Base-by-base conservation (phyloP, 2,797 vertebrate genomes). In the Peromyscus nudipes region DNA sequence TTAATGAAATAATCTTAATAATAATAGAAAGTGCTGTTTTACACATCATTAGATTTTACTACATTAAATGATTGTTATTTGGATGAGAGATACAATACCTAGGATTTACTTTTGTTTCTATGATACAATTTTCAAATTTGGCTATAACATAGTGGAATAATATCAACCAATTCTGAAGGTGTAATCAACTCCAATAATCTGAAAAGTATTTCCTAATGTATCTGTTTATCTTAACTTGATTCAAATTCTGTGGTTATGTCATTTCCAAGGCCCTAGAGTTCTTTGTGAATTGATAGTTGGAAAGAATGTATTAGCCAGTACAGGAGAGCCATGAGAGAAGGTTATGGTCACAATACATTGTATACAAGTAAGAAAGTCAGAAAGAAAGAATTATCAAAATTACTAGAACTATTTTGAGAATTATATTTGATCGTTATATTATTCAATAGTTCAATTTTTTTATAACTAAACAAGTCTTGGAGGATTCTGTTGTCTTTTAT, bases 341-440 rank as follows among this genome's bases (percentile, higher is more conserved):
- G 11, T 27, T 75, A 43, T 43, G 12, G 75, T 46, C 75, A 76
- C 13, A 46, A 29, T 76, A 16, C 13, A 46, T 29, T 76, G 6
- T 46, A 16, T 49, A 29, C 13, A 76, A 73, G n/a, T 76, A 76
- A 76, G 6, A 46, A 29, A 29, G 75, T 76, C 40, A 76, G 43
- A 49, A 46, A 49, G 16, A 29, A 60, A 25, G 49, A 94, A 19
- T 55, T 85, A 60, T 52, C 9, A 86, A 89, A 91, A 52, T 80
- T 75, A 52, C 55, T 86, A 75, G 3, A 76, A 67, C 67, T 4
- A 49, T 49, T 3, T 13, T 91, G 25, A 73, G 14, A 57, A 71
- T 84, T 73, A 79, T 80, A 52, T 77, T 31, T 76, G 52, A 76
- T 81, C 80, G 25, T 77, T 90, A 90, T 71, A n/a, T 88, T 80